Evolutionary conservation across 2,797 vertebrate genomes (phyloP), one percentile per base, ranked within the genome.

Genomic region (Phrynocephalus vlangalii): DNA sequence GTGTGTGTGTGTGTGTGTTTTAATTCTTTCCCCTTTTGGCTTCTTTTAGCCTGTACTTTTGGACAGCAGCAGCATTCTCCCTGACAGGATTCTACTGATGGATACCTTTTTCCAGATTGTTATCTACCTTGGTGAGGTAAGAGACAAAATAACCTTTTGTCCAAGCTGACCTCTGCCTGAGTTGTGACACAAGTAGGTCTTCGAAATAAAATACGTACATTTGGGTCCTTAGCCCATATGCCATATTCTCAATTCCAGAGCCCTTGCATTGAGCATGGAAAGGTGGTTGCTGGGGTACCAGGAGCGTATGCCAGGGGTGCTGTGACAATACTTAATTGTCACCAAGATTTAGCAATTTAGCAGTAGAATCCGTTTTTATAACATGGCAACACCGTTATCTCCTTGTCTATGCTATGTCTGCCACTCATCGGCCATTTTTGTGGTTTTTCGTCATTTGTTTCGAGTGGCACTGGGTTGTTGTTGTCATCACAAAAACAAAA

Each of bases 91-190:
- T 93, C 96, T 99, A 10, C 96, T 99, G 90, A 99, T 99, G 99
- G 99, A 99, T 95, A 99, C 98, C 33, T 99, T 99, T 96, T 99
- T 99, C 96, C 99, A 99, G 96, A 97, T 99, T 91, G 98, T 99
- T 87, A 99, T 99, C 95, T 99, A 96, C 94, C 98, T 99, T 86
- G 98, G 99, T 93, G 99, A 99, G 98, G 99, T 99, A 96, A 92
- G 91, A 75, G 90, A 44, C 79, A 87, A 91, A 44, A 3, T 33
- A 0, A 0, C 67, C 73, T 71, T 82, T 68, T n/a, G 48, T 81
- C 82, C 15, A 13, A 3, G 26, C 30, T 63, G 66, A 83, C 3
- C 63, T 90, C 6, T 82, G 0, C 79, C 63, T 87, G 48, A 18
- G 2, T 33, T 52, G 56, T 87, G 8, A 15, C 83, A 22, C 79